phyloP scores from a whole-genome alignment of 2,113 vertebrate genomes.

The Fulica atra region DNA sequence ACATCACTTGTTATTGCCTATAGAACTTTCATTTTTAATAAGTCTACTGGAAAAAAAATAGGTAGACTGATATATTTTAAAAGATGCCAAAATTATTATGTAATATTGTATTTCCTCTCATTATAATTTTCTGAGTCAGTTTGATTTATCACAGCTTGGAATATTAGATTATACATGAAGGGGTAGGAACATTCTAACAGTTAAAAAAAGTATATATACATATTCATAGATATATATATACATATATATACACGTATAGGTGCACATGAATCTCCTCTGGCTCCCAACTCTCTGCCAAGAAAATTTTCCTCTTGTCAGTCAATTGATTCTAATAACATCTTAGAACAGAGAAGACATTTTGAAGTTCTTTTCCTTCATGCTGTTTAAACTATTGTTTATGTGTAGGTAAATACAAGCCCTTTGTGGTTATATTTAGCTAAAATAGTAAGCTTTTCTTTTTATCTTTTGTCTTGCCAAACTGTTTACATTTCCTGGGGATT shows the following conservation, averaged over 20 bases:
- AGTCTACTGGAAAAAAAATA: neutral
- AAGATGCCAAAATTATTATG: constrained; percentile 41
- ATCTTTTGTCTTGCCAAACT: neutral
- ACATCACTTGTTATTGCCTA: neutral
- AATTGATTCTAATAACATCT: constrained; percentile 60
- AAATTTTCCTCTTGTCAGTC: constrained; percentile 70
- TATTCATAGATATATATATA: neutral
- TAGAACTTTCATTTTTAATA: constrained; percentile 44
- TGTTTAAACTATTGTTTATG: neutral
- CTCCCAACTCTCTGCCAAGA: constrained; percentile 58
- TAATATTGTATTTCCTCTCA: constrained; percentile 38
- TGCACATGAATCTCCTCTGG: constrained; percentile 65
- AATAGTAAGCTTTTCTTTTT: neutral
- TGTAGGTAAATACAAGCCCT: neutral
- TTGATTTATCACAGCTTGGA: constrained; percentile 68
- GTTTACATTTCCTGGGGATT: neutral
- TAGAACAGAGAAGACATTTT: constrained; percentile 60
- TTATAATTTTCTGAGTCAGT: constrained; percentile 53
- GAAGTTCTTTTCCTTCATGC: constrained; percentile 46
- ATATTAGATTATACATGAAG: constrained; percentile 66
- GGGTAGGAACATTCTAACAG: constrained; percentile 57
- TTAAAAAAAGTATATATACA: constrained; percentile 25
- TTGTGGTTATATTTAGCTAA: neutral
- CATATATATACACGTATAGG: neutral
- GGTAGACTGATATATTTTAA: constrained; percentile 16